Evolutionary conservation across 2,113 vertebrate genomes (phyloP).

Genomic region (Dasyurus viverrinus): DNA sequence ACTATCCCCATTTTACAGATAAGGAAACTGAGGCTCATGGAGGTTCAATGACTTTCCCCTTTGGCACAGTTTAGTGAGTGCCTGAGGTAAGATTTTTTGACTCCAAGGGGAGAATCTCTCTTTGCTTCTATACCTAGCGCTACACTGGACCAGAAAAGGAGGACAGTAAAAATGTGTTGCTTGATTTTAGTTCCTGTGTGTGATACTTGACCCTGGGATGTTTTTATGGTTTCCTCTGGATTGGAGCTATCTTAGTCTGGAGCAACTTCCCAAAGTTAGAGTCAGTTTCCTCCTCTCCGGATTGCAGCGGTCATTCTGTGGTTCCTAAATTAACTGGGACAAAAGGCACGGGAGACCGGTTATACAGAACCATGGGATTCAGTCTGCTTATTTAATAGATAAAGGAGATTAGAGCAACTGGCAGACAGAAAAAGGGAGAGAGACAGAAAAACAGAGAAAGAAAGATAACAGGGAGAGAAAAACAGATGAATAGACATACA

Average conservation of each 20-base stretch:
- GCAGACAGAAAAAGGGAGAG: not conserved
- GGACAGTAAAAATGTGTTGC: not conserved
- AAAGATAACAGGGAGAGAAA: no score
- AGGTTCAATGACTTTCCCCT: not conserved
- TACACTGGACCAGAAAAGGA: not conserved
- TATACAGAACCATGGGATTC: not conserved
- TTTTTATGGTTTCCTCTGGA: not conserved
- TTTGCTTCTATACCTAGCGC: not conserved
- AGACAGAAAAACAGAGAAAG: not conserved
- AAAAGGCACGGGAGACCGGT: not conserved
- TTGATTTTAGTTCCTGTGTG: not conserved
- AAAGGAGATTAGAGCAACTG: not conserved
- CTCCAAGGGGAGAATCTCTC: not conserved
- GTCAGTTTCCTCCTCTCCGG: not conserved
- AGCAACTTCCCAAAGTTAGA: not conserved
- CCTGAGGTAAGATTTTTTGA: not conserved
- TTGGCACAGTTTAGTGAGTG: not conserved
- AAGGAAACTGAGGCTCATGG: not conserved
- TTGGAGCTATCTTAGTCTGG: not conserved
- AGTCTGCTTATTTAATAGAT: not conserved
- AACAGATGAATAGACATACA: no score
- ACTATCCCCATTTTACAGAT: not conserved
- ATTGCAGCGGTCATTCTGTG: not conserved
- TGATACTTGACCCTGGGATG: not conserved
- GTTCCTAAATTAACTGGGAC: not conserved